Percentiles rank a stretch among this genome's conserved stretches.
Evolutionary conservation across 2,888 invertebrate species (phyloP).

Genomic region (Andrena dorsata): DNA sequence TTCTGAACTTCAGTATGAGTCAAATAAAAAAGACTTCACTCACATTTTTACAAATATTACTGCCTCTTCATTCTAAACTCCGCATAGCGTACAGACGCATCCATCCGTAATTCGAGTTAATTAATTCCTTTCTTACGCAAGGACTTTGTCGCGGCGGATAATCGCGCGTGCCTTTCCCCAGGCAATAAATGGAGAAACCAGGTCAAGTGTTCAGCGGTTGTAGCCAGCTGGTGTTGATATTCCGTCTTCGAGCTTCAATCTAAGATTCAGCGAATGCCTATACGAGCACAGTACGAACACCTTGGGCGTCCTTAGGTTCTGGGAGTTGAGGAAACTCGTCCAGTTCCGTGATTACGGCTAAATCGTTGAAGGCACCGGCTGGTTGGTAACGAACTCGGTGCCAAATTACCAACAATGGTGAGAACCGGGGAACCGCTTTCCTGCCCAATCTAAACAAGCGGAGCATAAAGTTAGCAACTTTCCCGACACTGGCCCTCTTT

Average conservation of each 20-base stretch:
- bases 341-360: slow-evolving; percentile 67
- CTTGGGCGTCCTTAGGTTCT: slow-evolving; percentile 60
- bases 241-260: slow-evolving; percentile 38
- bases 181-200: slow-evolving; percentile 42
- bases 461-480: slow-evolving; percentile 81
- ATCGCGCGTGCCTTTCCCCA: slow-evolving; percentile 27
- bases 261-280: slow-evolving; percentile 49
- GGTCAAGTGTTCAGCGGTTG: slow-evolving; percentile 57
- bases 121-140: background rate
- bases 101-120: background rate
- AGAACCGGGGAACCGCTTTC: slow-evolving; percentile 74
- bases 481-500: slow-evolving; percentile 76
- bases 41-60: too few relatives aligned
- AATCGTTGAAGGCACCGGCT: slow-evolving; percentile 70
- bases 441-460: slow-evolving; percentile 81
- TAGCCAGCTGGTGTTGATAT: slow-evolving; percentile 60
- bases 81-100: background rate
- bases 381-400: slow-evolving; percentile 68
- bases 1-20: too few relatives aligned
- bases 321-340: slow-evolving; percentile 63
- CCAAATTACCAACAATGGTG: slow-evolving; percentile 81
- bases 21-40: too few relatives aligned
- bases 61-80: too few relatives aligned
- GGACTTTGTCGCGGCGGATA: background rate
- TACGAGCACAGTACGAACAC: slow-evolving; percentile 34